Conservation (phyloP, 2,888 invertebrate species). For the Gnatocerus cornutus region DNA sequence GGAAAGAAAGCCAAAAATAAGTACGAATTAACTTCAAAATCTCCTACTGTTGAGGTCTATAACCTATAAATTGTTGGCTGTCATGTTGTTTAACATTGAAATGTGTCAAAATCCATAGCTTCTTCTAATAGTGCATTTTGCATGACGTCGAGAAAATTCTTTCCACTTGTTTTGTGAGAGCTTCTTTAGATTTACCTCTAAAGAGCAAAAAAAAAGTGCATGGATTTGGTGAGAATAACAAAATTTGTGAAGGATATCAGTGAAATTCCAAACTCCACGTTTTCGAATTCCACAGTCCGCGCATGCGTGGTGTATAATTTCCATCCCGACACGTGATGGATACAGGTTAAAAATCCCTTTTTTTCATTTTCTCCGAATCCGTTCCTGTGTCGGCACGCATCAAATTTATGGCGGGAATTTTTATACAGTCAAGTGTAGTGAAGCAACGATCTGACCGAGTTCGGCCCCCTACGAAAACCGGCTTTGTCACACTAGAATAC, state of each 20-base stretch:
- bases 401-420: constrained; percentile 48
- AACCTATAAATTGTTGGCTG: no score
- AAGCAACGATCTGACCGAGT: constrained; percentile 5
- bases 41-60: no score
- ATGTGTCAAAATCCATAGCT: no score
- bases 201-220: no score
- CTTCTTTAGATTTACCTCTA: no score
- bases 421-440: constrained; percentile 41
- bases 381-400: constrained; percentile 4
- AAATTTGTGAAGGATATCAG: not conserved
- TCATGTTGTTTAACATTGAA: no score
- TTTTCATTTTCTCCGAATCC: constrained; percentile 2
- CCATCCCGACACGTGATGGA: constrained; percentile 4
- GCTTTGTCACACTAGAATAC: constrained; percentile 43
- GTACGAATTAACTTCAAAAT: no score
- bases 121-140: no score
- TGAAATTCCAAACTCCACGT: not conserved
- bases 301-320: not conserved
- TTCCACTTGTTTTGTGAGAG: no score
- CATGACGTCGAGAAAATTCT: no score
- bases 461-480: constrained; percentile 54
- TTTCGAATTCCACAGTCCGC: not conserved
- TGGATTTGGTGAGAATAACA: no score
- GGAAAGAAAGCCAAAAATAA: no score
- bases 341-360: constrained; percentile 2